Conservation (phyloP, 2,888 invertebrate species). For the Lasioglossum malachurum region DNA sequence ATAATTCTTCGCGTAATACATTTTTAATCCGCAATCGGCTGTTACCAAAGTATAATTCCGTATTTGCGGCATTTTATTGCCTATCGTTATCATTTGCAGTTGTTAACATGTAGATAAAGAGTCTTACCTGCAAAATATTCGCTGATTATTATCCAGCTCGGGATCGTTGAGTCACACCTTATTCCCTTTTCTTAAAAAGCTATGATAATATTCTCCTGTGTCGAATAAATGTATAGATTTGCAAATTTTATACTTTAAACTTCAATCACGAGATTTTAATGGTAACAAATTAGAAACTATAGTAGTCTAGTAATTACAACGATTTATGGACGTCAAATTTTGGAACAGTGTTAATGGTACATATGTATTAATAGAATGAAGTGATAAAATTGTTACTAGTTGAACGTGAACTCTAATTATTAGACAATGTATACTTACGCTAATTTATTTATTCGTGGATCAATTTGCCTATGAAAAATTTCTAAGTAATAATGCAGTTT, state of each 20-base stretch:
- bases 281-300: not conserved
- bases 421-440: not conserved
- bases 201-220: not conserved
- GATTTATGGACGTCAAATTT: not conserved
- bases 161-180: not conserved
- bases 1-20: not conserved
- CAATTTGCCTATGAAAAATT: too few species aligned
- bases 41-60: slow-evolving; percentile 34
- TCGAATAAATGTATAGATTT: not conserved
- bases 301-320: not conserved
- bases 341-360: not conserved
- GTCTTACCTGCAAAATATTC: slow-evolving; percentile 42
- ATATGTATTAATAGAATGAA: not conserved
- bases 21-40: slow-evolving; percentile 29
- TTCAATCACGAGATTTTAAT: not conserved
- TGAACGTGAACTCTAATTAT: not conserved
- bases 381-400: not conserved
- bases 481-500: too few species aligned
- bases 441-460: too few species aligned
- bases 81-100: slow-evolving; percentile 62
- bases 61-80: slow-evolving; percentile 60
- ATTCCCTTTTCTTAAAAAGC: slow-evolving; percentile 1
- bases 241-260: not conserved
- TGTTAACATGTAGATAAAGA: slow-evolving; percentile 52
- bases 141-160: slow-evolving; percentile 43